These are phyloP conservation scores for Pammene fasciana DNA, from an alignment of 2,888 invertebrate species.

Conservation along the genomic window DNA sequence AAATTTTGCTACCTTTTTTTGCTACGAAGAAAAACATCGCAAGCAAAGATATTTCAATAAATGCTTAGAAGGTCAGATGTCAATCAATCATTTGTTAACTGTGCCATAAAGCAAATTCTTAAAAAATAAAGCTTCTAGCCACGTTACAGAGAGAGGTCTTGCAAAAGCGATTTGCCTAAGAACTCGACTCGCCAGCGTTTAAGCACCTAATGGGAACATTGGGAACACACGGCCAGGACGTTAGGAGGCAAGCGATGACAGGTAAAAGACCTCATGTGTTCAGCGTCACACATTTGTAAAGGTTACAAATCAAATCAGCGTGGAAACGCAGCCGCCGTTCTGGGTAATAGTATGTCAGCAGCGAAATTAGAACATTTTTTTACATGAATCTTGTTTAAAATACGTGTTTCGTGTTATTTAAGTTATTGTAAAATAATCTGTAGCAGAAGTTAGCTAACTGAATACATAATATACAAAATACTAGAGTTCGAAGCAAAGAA, in stretches of 20 bases:
- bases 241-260: constrained; percentile 1
- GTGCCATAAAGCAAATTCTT: no score
- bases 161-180: neutral
- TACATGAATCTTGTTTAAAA: neutral
- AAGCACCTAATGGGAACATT: neutral
- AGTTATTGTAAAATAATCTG: no score
- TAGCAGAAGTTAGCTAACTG: no score
- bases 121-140: neutral
- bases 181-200: neutral
- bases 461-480: no score
- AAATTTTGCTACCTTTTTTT: no score
- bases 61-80: no score
- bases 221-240: neutral
- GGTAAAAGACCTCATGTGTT: constrained; percentile 1
- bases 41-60: no score
- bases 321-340: neutral
- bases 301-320: neutral
- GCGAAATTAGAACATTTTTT: neutral
- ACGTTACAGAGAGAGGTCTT: neutral
- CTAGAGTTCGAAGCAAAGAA: no score
- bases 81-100: no score
- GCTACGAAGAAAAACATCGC: no score
- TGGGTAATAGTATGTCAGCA: constrained; percentile 1
- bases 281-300: constrained; percentile 6
- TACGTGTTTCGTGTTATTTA: no score